Conservation (phyloP, 2,888 invertebrate species). For the Teleogryllus oceanicus region DNA sequence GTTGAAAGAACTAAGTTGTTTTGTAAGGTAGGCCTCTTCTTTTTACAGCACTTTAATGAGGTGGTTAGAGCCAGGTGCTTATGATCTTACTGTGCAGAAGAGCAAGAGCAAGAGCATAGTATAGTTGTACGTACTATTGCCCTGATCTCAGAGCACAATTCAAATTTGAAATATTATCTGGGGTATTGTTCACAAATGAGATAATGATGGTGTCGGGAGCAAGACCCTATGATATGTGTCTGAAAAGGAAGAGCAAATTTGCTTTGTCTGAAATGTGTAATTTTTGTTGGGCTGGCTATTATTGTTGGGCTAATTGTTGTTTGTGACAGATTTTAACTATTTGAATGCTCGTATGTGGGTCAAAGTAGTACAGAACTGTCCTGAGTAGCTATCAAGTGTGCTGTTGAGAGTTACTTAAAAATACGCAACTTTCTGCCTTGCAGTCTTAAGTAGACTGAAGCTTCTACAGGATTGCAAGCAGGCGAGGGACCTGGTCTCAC, state of each 20-base stretch:
- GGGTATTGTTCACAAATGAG: too few relatives aligned
- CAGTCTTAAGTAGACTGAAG: not conserved
- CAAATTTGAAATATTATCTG: too few relatives aligned
- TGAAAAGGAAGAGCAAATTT: too few relatives aligned
- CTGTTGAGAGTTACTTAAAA: not conserved
- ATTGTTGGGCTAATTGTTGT: not conserved
- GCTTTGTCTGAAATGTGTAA: not conserved
- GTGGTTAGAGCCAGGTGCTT: too few relatives aligned
- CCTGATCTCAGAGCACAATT: too few relatives aligned
- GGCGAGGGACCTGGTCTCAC: conserved; percentile 41
- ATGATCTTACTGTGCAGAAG: too few relatives aligned
- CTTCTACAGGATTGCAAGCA: conserved; percentile 2
- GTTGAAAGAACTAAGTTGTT: not conserved
- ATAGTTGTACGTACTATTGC: too few relatives aligned
- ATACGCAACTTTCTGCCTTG: not conserved
- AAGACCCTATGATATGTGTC: too few relatives aligned
- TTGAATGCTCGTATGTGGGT: not conserved
- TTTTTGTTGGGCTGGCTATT: not conserved
- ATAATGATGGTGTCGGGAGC: too few relatives aligned
- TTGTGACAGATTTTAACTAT: not conserved
- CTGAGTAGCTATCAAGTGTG: not conserved
- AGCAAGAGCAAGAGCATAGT: too few relatives aligned
- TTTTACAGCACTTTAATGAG: too few relatives aligned
- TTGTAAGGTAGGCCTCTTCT: not conserved
- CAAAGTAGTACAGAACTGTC: conserved; percentile 6